phyloP scores from a whole-genome alignment of 1,140 invertebrate species.

The Diachasma alloeum region DNA sequence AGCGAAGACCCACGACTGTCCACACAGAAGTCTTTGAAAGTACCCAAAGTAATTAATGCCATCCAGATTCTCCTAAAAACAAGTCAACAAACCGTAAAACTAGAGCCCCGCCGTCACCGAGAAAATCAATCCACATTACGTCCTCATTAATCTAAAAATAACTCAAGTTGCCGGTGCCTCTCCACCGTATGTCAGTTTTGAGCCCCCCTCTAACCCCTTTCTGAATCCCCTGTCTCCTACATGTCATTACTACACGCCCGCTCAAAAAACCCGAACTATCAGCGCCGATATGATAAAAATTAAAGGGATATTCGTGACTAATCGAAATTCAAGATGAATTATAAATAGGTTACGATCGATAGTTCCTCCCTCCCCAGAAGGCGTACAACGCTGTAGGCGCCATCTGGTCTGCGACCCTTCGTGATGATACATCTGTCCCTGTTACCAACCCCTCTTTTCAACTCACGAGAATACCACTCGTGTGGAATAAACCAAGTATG shows the following conservation, averaged over 20 bases:
- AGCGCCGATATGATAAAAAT: constrained; percentile 27
- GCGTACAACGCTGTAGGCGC: constrained; percentile 44
- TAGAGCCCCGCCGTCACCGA: background rate
- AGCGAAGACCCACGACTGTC: constrained; percentile 47
- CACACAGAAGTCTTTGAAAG: constrained; percentile 58
- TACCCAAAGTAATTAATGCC: constrained; percentile 30
- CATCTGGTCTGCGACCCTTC: constrained; percentile 54
- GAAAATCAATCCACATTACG: background rate
- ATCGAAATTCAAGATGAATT: constrained; percentile 60
- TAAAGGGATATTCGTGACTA: constrained; percentile 46
- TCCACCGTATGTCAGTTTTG: too few relatives aligned
- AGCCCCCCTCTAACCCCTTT: too few relatives aligned
- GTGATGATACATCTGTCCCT: constrained; percentile 39
- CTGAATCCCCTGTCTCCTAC: too few relatives aligned
- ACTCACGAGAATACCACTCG: background rate
- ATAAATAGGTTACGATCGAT: constrained; percentile 62
- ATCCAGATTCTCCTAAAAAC: background rate
- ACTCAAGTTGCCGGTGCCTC: too few relatives aligned
- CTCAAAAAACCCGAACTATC: too few relatives aligned
- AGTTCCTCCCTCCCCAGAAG: constrained; percentile 43
- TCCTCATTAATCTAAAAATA: too few relatives aligned
- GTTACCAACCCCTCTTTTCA: constrained; percentile 31
- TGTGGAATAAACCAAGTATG: background rate
- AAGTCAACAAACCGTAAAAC: background rate
- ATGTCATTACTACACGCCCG: too few relatives aligned